Percentiles rank a stretch among this genome's conserved stretches.
phyloP scores from a whole-genome alignment of 2,113 vertebrate genomes.

The Salminus brasiliensis region DNA sequence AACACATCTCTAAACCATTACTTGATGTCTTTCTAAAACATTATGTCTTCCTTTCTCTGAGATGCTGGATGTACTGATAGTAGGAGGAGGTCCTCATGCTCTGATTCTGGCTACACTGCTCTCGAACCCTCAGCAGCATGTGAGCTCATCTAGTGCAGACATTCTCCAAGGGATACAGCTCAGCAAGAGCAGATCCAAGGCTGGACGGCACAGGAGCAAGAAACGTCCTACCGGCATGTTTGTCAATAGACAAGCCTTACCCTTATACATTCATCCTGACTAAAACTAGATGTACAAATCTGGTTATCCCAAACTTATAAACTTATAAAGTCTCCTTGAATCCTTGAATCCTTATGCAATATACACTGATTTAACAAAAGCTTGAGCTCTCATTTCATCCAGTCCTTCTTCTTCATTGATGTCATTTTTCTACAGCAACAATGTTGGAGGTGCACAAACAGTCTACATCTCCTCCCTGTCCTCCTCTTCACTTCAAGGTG shows the following conservation, averaged over 20 bases:
- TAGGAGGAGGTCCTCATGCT: constrained; percentile 77
- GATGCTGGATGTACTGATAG: constrained; percentile 74
- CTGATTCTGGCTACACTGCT: constrained; percentile 75
- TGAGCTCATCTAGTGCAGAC: neutral
- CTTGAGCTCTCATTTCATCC: neutral
- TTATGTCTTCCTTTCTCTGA: constrained; percentile 27
- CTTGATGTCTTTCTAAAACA: neutral
- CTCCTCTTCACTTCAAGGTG: constrained; percentile 62
- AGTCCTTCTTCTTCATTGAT: neutral
- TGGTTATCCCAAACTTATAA: no score
- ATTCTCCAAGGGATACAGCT: constrained; percentile 53
- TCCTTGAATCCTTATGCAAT: no score
- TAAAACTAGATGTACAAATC: no score
- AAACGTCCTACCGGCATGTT: constrained; percentile 49
- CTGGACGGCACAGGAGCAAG: constrained; percentile 43
- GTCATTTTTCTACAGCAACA: constrained; percentile 39
- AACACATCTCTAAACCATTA: no score
- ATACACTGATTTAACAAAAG: neutral
- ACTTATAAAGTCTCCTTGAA: no score
- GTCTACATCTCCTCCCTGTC: neutral
- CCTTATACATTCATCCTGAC: no score
- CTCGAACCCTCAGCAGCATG: constrained; percentile 49
- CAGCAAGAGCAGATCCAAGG: constrained; percentile 48
- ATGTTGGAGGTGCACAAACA: neutral
- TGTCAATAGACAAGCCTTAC: neutral